Conservation (phyloP, 2,888 invertebrate genomes). For the Phortica magna region DNA sequence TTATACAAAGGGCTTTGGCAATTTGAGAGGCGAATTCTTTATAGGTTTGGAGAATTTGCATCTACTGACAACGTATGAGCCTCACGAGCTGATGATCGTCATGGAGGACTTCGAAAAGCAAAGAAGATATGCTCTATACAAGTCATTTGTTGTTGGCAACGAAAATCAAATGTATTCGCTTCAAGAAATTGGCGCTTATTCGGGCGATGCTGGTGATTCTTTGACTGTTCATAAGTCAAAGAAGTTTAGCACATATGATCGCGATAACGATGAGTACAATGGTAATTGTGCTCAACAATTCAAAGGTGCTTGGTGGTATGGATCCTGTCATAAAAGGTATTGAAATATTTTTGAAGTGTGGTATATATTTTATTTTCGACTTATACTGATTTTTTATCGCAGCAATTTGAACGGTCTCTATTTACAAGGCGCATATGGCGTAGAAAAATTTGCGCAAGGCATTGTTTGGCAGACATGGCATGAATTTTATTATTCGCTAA, state of each 20-base stretch:
- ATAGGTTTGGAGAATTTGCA: conserved; percentile 83
- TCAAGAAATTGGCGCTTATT: conserved; percentile 82
- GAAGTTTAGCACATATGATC: neutral
- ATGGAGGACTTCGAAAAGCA: conserved; percentile 81
- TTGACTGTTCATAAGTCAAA: neutral
- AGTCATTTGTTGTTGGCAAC: conserved; percentile 82
- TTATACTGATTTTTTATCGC: too few species aligned
- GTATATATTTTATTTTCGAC: too few species aligned
- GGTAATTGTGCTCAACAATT: neutral
- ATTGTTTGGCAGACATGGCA: too few species aligned
- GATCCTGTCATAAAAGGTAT: too few species aligned
- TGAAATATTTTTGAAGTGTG: too few species aligned
- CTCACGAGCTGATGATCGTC: conserved; percentile 81
- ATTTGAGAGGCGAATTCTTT: conserved; percentile 84
- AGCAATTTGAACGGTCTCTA: too few species aligned
- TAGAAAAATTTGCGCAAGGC: too few species aligned
- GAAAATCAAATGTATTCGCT: conserved; percentile 83
- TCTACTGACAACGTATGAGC: conserved; percentile 69
- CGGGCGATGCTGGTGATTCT: conserved; percentile 43
- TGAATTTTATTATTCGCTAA: too few species aligned
- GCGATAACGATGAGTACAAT: neutral
- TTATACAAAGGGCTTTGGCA: conserved; percentile 84
- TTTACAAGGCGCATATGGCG: too few species aligned
- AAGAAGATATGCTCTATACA: conserved; percentile 81
- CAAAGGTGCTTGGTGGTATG: neutral